Evolutionary conservation across 2,113 vertebrate species (phyloP).

Genomic region (Corythornis madagascariensis): DNA sequence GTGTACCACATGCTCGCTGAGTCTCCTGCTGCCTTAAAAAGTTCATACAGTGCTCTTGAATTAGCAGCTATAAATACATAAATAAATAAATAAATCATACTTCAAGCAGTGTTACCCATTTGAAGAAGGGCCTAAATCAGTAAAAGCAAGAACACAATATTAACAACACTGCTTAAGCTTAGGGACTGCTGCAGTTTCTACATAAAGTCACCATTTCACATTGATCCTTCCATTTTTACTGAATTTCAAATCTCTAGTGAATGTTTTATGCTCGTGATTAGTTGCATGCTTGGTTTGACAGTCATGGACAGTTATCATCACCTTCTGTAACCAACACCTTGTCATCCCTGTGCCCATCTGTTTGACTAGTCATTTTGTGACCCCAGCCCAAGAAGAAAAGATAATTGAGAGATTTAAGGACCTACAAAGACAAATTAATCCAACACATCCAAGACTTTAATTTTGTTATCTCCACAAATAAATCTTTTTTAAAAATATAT

Average conservation of each 20-base stretch:
- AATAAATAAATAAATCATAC: not conserved
- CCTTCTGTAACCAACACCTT: not conserved
- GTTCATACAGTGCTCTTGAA: not conserved
- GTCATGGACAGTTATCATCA: not conserved
- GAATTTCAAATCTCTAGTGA: not conserved
- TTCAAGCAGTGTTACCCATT: not conserved
- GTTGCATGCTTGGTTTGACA: too few species aligned
- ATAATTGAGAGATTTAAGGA: not conserved
- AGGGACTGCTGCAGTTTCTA: not conserved
- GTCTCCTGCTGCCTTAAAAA: not conserved
- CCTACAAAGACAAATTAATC: not conserved
- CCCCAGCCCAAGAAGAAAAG: not conserved
- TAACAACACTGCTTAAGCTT: too few species aligned
- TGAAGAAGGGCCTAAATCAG: not conserved
- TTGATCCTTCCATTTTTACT: not conserved
- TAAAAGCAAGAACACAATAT: not conserved
- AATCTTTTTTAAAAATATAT: not conserved
- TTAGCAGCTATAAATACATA: not conserved
- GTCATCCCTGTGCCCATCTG: not conserved
- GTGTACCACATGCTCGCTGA: not conserved
- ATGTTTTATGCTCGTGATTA: not conserved
- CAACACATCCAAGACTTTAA: not conserved
- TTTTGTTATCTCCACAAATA: not conserved
- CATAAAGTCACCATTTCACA: not conserved
- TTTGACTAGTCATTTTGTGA: not conserved